phyloP scores from a whole-genome alignment of 2,113 vertebrate species.

The Atractosteus spatula region DNA sequence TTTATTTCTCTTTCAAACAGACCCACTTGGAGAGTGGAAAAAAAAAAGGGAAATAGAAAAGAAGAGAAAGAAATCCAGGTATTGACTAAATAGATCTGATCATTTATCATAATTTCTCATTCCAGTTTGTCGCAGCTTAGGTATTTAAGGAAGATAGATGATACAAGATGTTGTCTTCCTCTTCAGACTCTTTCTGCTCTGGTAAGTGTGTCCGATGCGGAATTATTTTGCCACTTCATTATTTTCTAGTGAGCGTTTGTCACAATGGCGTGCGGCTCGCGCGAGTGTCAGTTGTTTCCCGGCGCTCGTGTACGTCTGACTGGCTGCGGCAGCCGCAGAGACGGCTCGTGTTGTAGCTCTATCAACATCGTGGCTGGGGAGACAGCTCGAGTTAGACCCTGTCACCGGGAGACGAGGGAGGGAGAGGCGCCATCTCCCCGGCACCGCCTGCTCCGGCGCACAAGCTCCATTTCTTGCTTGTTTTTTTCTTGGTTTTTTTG shows the following conservation, averaged over 20 bases:
- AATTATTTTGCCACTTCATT: conserved; percentile 96
- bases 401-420: not conserved
- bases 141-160: conserved; percentile 99
- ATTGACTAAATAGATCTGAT: conserved; percentile 95
- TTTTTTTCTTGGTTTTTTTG: no score
- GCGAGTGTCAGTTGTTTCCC: conserved; percentile 59
- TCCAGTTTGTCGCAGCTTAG: conserved; percentile 98
- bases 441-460: not conserved
- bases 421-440: not conserved
- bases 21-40: conserved; percentile 34
- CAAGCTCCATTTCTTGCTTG: not conserved
- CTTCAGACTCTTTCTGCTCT: conserved; percentile 94
- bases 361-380: not conserved
- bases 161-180: conserved; percentile 97
- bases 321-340: conserved; percentile 20
- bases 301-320: conserved; percentile 59
- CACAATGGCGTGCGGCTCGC: conserved; percentile 58
- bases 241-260: conserved; percentile 89
- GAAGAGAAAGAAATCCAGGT: conserved; percentile 73
- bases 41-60: conserved; percentile 30
- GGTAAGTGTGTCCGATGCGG: conserved; percentile 97
- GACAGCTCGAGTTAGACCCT: not conserved
- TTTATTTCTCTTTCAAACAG: conserved; percentile 60
- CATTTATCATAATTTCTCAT: conserved; percentile 99
- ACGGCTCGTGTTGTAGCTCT: conserved; percentile 23